phyloP scores from a whole-genome alignment of 2,797 vertebrate genomes.

The Nothura maculosa region DNA sequence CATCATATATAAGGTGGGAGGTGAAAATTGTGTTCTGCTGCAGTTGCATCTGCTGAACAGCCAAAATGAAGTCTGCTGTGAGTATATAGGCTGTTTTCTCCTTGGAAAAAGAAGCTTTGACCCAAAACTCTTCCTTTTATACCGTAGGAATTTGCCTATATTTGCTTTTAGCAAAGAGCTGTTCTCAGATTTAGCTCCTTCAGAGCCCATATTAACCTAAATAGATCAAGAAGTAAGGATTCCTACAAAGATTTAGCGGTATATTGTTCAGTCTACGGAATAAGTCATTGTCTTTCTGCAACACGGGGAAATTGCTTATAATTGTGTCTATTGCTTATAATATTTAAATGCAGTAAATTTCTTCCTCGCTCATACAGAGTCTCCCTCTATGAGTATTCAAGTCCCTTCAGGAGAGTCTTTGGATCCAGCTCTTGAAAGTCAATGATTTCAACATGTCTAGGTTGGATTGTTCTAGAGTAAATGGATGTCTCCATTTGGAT shows the following conservation, averaged over 20 bases:
- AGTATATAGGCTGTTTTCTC: slow-evolving; percentile 37
- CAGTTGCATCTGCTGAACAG: slow-evolving; percentile 1
- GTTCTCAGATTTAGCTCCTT: background rate
- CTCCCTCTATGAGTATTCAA: background rate
- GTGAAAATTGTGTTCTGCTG: background rate
- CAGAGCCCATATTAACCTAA: background rate
- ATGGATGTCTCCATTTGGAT: background rate
- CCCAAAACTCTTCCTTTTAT: background rate
- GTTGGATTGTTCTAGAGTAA: background rate
- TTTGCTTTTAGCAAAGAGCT: background rate
- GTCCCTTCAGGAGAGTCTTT: background rate
- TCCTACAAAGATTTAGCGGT: background rate
- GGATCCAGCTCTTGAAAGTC: background rate
- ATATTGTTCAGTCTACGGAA: background rate
- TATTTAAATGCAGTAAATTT: background rate
- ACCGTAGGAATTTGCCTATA: background rate
- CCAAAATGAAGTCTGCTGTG: slow-evolving; percentile 75
- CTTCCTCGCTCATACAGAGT: background rate
- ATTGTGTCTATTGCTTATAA: background rate
- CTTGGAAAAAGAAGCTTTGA: background rate
- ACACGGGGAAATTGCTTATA: no score
- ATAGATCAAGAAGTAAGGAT: background rate
- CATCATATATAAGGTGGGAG: slow-evolving; percentile 56
- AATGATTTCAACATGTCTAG: background rate
- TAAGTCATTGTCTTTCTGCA: background rate